A percentile compares a stretch with the other conserved stretches of the same genome.
These are phyloP conservation scores for Ahaetulla prasina DNA, from an alignment of 2,113 vertebrate species.

Conservation along the genomic window DNA sequence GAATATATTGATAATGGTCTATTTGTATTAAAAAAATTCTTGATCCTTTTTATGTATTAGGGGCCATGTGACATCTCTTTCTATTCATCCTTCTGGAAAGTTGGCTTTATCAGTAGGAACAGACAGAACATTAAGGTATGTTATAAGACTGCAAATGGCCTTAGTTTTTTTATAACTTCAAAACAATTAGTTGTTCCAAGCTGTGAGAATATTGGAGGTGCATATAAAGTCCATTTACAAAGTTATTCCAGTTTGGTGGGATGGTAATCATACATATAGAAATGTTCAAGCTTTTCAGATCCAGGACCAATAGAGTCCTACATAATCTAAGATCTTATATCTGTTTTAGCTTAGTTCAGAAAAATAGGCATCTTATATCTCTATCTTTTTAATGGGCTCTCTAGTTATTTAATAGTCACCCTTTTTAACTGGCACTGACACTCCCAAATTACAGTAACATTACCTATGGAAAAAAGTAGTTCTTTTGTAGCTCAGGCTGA, in stretches of 20 bases:
- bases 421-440: neutral
- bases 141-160: neutral
- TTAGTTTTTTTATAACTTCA: neutral
- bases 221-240: neutral
- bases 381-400: neutral
- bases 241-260: neutral
- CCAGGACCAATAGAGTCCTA: neutral
- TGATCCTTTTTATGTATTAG: conserved; percentile 65
- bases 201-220: too few relatives aligned
- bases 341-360: neutral
- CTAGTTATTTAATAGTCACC: neutral
- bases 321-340: neutral
- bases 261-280: neutral
- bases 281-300: neutral
- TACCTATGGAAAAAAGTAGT: neutral
- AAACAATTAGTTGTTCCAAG: neutral
- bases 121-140: conserved; percentile 90
- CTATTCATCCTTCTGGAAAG: conserved; percentile 94
- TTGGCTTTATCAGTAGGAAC: conserved; percentile 92
- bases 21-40: neutral
- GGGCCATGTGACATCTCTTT: conserved; percentile 86
- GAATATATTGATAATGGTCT: neutral
- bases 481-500: neutral
- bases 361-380: neutral
- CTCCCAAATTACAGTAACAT: neutral